These are phyloP conservation scores for Hypercompe scribonia DNA, from an alignment of 2,888 invertebrate genomes.

Conservation along the genomic window DNA sequence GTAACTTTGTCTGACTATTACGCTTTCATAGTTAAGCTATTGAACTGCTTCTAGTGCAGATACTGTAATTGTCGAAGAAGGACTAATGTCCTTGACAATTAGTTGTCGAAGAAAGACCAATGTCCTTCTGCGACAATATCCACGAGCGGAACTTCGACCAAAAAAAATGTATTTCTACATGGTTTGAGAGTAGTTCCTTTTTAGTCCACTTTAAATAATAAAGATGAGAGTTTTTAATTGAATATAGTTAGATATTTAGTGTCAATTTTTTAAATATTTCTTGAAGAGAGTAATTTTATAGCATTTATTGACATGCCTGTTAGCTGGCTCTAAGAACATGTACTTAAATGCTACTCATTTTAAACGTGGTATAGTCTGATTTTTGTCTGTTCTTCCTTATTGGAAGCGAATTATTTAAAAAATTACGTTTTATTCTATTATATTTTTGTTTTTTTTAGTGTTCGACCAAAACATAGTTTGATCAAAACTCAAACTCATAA, in stretches of 20 bases:
- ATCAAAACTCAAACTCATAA: too few relatives aligned
- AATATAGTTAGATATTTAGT: constrained; percentile 29
- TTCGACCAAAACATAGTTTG: too few relatives aligned
- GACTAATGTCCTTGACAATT: too few relatives aligned
- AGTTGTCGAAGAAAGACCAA: too few relatives aligned
- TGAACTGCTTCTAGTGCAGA: too few relatives aligned
- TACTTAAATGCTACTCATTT: not conserved
- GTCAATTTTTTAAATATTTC: not conserved
- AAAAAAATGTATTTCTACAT: not conserved
- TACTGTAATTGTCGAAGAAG: too few relatives aligned
- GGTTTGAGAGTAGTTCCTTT: not conserved
- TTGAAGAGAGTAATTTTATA: not conserved
- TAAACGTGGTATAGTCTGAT: not conserved
- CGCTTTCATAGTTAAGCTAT: not conserved
- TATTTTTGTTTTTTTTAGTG: too few relatives aligned
- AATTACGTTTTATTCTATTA: too few relatives aligned
- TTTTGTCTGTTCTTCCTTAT: too few relatives aligned
- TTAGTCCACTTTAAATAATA: not conserved
- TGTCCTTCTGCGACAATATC: too few relatives aligned
- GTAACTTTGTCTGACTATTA: not conserved
- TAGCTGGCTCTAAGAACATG: not conserved
- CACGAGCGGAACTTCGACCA: too few relatives aligned
- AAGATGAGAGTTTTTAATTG: not conserved
- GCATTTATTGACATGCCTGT: not conserved
- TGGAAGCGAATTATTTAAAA: too few relatives aligned